phyloP scores from a whole-genome alignment of 2,888 invertebrate species.

The Ptilodon capucinus region DNA sequence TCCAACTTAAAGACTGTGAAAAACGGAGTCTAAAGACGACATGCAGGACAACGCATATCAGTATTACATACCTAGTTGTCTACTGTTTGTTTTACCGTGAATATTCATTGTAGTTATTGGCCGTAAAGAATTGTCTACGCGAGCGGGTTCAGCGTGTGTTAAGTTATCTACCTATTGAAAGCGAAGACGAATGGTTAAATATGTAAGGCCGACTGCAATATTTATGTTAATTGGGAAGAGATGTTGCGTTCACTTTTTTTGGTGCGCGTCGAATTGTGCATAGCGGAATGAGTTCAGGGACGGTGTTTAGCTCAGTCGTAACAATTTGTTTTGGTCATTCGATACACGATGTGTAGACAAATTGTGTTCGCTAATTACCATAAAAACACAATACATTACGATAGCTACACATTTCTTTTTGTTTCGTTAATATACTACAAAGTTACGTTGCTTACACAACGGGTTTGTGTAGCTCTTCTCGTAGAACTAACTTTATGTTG shows the following conservation, averaged over 20 bases:
- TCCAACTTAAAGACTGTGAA: constrained; percentile 5
- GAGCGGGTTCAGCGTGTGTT: constrained; percentile 2
- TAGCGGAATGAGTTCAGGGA: constrained; percentile 49
- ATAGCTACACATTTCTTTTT: constrained; percentile 6
- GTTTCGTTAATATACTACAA: background rate
- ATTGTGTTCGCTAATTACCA: constrained; percentile 27
- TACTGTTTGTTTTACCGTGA: too few species aligned
- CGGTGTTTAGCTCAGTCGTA: constrained; percentile 24
- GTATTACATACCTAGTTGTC: too few species aligned
- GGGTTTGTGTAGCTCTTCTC: background rate
- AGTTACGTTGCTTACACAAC: background rate
- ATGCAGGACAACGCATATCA: too few species aligned
- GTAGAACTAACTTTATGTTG: too few species aligned
- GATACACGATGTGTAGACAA: constrained; percentile 28
- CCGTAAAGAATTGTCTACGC: too few species aligned
- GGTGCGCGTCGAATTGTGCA: constrained; percentile 45
- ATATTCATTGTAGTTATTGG: too few species aligned
- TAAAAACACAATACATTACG: constrained; percentile 17
- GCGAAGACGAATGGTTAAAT: constrained; percentile 26
- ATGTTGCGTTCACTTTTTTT: constrained; percentile 45
- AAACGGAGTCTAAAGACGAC: too few species aligned
- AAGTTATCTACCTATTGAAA: constrained; percentile 28
- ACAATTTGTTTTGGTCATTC: constrained; percentile 31
- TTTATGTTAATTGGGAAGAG: constrained; percentile 53
- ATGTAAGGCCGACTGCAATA: constrained; percentile 45